A percentile compares a stretch with the other conserved stretches of the same genome.
Evolutionary conservation across 2,888 invertebrate species (phyloP).

Genomic region (Dynastes hyllus): DNA sequence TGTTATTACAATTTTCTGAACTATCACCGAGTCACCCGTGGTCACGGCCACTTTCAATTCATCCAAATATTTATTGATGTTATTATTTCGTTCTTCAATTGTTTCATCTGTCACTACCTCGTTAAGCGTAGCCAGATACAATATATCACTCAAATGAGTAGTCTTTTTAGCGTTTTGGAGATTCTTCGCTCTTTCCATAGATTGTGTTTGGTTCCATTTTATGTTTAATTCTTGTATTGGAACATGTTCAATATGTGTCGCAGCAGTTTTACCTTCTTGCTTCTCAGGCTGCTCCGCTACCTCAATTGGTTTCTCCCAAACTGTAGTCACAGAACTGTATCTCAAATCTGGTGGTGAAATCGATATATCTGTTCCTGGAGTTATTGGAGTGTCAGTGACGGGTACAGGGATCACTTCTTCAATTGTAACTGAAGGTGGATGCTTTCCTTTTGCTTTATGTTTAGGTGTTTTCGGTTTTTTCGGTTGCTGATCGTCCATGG

Average conservation of each 20-base stretch:
- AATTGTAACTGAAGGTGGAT: conserved; percentile 72
- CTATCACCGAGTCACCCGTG: conserved; percentile 74
- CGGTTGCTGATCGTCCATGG: conserved; percentile 20
- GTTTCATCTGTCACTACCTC: conserved; percentile 74
- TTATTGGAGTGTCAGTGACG: conserved; percentile 71
- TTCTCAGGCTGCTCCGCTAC: conserved; percentile 55
- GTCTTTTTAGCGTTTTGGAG: conserved; percentile 74
- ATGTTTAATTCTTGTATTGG: conserved; percentile 67
- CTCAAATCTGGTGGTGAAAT: conserved; percentile 65
- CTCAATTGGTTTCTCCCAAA: conserved; percentile 59
- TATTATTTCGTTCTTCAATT: conserved; percentile 73
- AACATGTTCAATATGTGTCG: conserved; percentile 51
- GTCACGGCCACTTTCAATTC: conserved; percentile 76
- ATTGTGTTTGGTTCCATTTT: conserved; percentile 74
- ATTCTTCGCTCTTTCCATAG: conserved; percentile 75
- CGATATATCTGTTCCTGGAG: conserved; percentile 70
- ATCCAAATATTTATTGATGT: conserved; percentile 77
- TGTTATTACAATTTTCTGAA: conserved; percentile 82
- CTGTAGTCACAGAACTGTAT: conserved; percentile 59
- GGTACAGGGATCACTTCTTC: conserved; percentile 73
- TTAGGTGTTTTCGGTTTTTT: conserved; percentile 55
- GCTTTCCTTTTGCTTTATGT: conserved; percentile 66
- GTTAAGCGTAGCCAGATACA: conserved; percentile 77
- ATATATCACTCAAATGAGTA: conserved; percentile 76
- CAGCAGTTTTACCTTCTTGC: conserved; percentile 61